Evolutionary conservation across 2,113 vertebrate species (phyloP).

Genomic region (Melanerpes aurifrons): DNA sequence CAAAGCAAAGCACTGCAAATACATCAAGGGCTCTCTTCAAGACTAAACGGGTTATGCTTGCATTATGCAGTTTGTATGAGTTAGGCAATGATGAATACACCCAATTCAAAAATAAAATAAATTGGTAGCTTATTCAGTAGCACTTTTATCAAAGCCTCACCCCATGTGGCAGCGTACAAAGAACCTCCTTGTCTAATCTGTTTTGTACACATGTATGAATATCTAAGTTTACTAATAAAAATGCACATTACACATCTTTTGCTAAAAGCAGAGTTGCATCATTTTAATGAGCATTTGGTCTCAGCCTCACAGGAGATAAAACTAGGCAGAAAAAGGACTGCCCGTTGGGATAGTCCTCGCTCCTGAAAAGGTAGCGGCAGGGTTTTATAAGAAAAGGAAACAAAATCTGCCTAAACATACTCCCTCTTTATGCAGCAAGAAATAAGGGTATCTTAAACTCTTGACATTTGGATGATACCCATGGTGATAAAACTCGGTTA

Average conservation of each 20-base stretch:
- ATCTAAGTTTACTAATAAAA: background rate
- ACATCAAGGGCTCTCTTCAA: constrained; percentile 57
- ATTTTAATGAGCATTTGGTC: background rate
- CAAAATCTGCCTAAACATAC: background rate
- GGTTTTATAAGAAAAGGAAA: background rate
- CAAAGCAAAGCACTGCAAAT: constrained; percentile 55
- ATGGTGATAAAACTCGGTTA: background rate
- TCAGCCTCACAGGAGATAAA: background rate
- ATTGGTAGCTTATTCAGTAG: background rate
- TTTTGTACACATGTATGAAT: background rate
- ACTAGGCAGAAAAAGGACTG: background rate
- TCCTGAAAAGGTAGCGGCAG: background rate
- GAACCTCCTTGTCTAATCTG: background rate
- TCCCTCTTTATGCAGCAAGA: background rate
- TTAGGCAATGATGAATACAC: constrained; percentile 19
- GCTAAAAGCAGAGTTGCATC: background rate
- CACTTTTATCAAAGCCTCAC: background rate
- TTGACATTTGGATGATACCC: background rate
- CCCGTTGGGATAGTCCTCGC: background rate
- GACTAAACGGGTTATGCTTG: constrained; percentile 54
- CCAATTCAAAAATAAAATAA: background rate
- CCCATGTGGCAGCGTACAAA: background rate
- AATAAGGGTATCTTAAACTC: background rate
- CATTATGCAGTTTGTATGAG: constrained; percentile 36
- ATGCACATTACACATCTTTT: background rate